Conservation (phyloP, 2,888 invertebrate species). For the Augochlorella aurata region DNA sequence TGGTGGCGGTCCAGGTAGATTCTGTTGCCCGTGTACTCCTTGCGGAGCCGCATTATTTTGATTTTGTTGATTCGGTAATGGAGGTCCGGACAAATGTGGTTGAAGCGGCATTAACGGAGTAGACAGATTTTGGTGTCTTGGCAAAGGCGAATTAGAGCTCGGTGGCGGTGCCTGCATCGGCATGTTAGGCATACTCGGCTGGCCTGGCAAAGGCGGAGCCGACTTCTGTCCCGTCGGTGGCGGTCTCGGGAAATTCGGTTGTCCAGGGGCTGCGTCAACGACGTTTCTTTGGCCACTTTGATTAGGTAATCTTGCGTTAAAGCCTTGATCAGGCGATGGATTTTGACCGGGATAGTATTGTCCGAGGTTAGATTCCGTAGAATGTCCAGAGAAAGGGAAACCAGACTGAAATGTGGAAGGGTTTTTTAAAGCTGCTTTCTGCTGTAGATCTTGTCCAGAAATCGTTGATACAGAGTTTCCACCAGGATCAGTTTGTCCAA, state of each 20-base stretch:
- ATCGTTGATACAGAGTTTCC: constrained; percentile 39
- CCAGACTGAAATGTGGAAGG: constrained; percentile 63
- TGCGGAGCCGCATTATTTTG: constrained; percentile 57
- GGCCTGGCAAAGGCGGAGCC: constrained; percentile 61
- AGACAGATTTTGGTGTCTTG: constrained; percentile 59
- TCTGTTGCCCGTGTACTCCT: constrained; percentile 67
- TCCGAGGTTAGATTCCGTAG: constrained; percentile 46
- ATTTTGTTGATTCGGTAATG: constrained; percentile 66
- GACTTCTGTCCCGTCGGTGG: constrained; percentile 51
- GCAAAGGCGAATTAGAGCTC: constrained; percentile 63
- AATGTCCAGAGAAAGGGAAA: constrained; percentile 72
- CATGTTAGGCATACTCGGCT: constrained; percentile 67
- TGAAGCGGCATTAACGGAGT: constrained; percentile 65
- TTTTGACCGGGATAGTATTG: constrained; percentile 58
- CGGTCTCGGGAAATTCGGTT: constrained; percentile 59
- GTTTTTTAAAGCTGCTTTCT: constrained; percentile 51
- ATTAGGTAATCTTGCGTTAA: constrained; percentile 29
- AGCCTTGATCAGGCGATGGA: constrained; percentile 45
- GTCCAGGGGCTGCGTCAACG: constrained; percentile 41
- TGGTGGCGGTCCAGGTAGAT: constrained; percentile 66
- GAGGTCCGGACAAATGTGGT: constrained; percentile 59
- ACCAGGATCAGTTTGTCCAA: constrained; percentile 53
- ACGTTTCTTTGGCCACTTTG: constrained; percentile 45
- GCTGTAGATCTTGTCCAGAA: constrained; percentile 34
- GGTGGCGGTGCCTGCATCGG: constrained; percentile 70